Evolutionary conservation across 2,113 vertebrate species (phyloP).

Genomic region (Seriola quinqueradiata): DNA sequence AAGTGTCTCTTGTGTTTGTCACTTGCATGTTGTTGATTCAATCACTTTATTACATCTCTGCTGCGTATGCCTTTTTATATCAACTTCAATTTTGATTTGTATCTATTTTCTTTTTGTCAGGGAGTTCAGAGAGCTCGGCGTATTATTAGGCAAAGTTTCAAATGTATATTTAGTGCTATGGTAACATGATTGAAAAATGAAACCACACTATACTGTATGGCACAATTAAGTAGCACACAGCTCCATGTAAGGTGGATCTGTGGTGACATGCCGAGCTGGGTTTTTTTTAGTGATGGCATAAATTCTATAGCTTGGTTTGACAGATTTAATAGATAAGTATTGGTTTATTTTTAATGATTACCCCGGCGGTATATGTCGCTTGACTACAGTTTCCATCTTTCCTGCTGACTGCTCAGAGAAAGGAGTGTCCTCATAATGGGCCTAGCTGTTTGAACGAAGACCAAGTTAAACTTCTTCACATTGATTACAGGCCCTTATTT

Average conservation of each 20-base stretch:
- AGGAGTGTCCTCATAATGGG: neutral
- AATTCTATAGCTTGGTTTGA: neutral
- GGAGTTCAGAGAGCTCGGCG: neutral
- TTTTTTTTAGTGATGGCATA: neutral
- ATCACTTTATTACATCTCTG: neutral
- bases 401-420: neutral
- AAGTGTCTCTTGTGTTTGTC: neutral
- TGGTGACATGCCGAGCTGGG: neutral
- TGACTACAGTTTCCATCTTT: neutral
- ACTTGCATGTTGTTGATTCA: neutral
- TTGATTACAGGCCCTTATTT: neutral
- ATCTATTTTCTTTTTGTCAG: neutral
- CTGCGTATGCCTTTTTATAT: neutral
- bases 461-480: neutral
- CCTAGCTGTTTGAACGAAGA: neutral
- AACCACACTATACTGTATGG: no score
- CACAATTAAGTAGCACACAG: no score
- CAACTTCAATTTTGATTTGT: neutral
- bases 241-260: neutral
- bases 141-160: no score
- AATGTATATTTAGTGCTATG: no score
- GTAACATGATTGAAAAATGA: neutral
- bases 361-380: no score
- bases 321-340: neutral
- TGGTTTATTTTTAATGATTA: neutral